Evolutionary conservation across 2,797 vertebrate genomes (phyloP), one percentile per base, ranked within the genome.

Genomic region (Ptychadena robeensis): DNA sequence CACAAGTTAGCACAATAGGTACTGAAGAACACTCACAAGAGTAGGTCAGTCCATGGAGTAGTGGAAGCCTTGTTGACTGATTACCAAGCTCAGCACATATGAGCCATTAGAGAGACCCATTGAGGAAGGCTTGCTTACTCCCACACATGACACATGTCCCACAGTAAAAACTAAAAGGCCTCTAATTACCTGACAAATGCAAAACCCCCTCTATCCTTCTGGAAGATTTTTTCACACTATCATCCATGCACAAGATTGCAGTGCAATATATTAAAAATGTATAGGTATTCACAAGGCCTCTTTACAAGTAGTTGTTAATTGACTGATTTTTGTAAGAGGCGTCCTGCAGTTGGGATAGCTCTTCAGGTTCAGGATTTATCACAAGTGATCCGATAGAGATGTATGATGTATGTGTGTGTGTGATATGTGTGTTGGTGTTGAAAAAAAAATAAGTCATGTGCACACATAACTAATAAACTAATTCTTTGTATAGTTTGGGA

Each of bases 121-220:
- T 93, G 91, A 91, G 75, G 38, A 73, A 85, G 81, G 87, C 88
- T 91, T 93, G 92, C 95, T 94, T 91, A 93, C 92, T 92, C 91
- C 91, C 94, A 95, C 91, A 79, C 88, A 80, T 85, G 92, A 94
- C 91, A 93, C 85, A 89, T 90, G 80, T 87, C 83, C 87, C 88
- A 86, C 89, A 90, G 89, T 89, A 91, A 86, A 91, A 90, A 90
- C 89, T 88, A 86, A 92, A 94, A 95, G 92, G 89, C 89, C 88
- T 89, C 86, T 91, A 88, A 93, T 96, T 95, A 96, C 95, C 94
- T 95, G 94, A 93, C 94, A 93, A 93, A 91, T 87, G 87, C 90
- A 90, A 90, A 89, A 83, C 87, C 15, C n/a, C 83, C 86, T 90
- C 81, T 90, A 90, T 90, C 91, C 86, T 91, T 91, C 82, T 89